Base-by-base conservation (phyloP, 2,888 invertebrate species). In the Bellardia bayeri region DNA sequence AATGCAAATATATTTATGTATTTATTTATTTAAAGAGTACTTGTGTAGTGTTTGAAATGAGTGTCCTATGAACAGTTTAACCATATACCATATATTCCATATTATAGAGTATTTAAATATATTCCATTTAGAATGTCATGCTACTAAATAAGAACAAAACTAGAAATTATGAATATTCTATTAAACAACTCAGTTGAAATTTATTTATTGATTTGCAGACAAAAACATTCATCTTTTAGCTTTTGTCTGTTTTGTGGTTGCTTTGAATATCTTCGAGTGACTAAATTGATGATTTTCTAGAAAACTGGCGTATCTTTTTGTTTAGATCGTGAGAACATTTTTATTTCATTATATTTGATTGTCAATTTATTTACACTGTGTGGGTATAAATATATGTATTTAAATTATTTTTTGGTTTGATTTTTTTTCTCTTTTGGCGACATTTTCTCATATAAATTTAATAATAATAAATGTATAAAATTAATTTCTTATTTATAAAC, bases 141-240 rank as follows among this genome's bases (percentile, higher is more conserved):
- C 45, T 45, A n/a, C 37, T 33, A 69, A 72, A 61, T 49, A 49
- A 82, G n/a, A 71, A 3, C 16, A 23, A 85, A 87, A 83, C 85
- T 85, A 64, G 82, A 82, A 87, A 87, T 87, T 87, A 87, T 87
- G 87, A 87, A 87, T 87, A 87, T 85, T 82, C 82, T 75, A 82
- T 82, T 82, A 75, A 83, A 78, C 64, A 78, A 56, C 40, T 82
- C 54, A 40, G 30, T 63, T 68, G 68, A 37, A 74, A 75, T 82
- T 82, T 63, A 37, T 45, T 72, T 85, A 85, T 81, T 85, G 80
- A 81, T 85, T 81, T 63, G 14, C 16, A n/a, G 69, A 76, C 33
- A 72, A 66, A 45, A 79, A 16, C 69, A 79, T 75, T 75, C 58
- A 76, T 81, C 83, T 87, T 75, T 84, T 54, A 8, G 64, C 66